phyloP scores from a whole-genome alignment of 2,797 vertebrate genomes.

The Enteromius argenteus region DNA sequence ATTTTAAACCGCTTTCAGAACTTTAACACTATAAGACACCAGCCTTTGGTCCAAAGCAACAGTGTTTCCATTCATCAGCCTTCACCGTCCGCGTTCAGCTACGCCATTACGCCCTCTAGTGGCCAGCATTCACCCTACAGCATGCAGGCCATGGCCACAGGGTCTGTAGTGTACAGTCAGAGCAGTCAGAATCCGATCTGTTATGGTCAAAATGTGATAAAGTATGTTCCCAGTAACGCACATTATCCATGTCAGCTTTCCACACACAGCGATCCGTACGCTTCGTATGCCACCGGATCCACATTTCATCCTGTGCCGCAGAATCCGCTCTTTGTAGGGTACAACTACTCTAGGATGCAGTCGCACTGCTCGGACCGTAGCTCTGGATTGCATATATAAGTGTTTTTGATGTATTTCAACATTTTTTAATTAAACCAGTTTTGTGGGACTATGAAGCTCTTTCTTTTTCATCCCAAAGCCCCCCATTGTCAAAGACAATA shows the following conservation, averaged over 20 bases:
- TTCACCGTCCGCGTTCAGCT: constrained; percentile 45
- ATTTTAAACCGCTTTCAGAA: constrained; percentile 65
- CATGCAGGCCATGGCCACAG: constrained; percentile 45
- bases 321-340: constrained; percentile 70
- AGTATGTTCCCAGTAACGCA: constrained; percentile 62
- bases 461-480: not conserved
- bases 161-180: constrained; percentile 61
- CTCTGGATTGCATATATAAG: constrained; percentile 73
- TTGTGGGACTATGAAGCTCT: not conserved
- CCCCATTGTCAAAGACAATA: not conserved
- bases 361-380: constrained; percentile 52
- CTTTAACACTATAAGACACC: constrained; percentile 57
- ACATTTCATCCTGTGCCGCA: constrained; percentile 66
- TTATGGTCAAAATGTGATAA: constrained; percentile 53
- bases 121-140: constrained; percentile 60
- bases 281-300: constrained; percentile 64
- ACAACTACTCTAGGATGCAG: constrained; percentile 63
- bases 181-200: constrained; percentile 54
- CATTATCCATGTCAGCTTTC: constrained; percentile 60
- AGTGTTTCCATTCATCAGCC: constrained; percentile 51
- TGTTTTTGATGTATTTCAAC: not conserved
- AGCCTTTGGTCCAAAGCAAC: constrained; percentile 54
- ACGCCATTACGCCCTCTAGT: constrained; percentile 50
- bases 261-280: constrained; percentile 42
- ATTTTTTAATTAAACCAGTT: not conserved